Evolutionary conservation across 2,113 vertebrate species (phyloP).

Genomic region (Hystrix cristata): DNA sequence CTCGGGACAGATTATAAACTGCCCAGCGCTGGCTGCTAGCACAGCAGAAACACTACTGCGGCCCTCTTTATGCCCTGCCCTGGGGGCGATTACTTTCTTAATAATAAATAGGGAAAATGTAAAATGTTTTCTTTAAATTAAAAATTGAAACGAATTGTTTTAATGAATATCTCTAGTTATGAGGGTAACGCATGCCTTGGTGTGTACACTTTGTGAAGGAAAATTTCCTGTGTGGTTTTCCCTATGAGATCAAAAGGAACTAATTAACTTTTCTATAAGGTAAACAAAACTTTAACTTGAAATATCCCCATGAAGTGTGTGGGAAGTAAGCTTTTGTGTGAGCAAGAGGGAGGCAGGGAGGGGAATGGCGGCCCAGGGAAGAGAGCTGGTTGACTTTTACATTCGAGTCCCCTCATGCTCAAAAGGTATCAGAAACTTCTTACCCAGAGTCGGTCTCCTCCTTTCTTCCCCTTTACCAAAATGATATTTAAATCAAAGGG

Average conservation of each 20-base stretch:
- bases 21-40: constrained; percentile 81
- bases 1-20: constrained; percentile 82
- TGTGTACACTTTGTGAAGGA: constrained; percentile 84
- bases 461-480: constrained; percentile 65
- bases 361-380: not conserved
- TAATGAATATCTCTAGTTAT: constrained; percentile 88
- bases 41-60: constrained; percentile 72
- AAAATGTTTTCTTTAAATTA: constrained; percentile 90
- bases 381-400: constrained; percentile 63
- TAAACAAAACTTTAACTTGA: constrained; percentile 89
- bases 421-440: constrained; percentile 56
- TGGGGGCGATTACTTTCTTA: constrained; percentile 83
- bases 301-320: constrained; percentile 85
- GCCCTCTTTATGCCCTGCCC: constrained; percentile 79
- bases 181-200: constrained; percentile 78
- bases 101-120: constrained; percentile 85
- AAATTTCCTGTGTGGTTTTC: constrained; percentile 91
- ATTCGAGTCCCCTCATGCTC: constrained; percentile 27
- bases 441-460: constrained; percentile 53
- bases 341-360: not conserved
- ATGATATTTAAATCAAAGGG: constrained; percentile 83
- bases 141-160: constrained; percentile 88
- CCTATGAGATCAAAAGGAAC: constrained; percentile 89
- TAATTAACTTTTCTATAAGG: constrained; percentile 91
- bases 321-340: constrained; percentile 79